phyloP scores from a whole-genome alignment of 1,140 invertebrate genomes.

The Pemphigus obesinymphae region DNA sequence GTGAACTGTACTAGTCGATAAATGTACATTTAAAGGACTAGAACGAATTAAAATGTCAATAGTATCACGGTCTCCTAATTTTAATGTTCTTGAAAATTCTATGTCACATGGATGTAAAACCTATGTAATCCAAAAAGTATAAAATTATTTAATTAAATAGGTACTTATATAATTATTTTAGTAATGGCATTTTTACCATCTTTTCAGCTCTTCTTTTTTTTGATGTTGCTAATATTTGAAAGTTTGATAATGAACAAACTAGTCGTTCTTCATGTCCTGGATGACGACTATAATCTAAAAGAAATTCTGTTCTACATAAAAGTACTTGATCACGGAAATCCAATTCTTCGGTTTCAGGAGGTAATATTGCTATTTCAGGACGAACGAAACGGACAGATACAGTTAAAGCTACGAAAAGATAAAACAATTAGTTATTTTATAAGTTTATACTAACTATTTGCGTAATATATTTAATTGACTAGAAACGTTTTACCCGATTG shows the following conservation, averaged over 20 bases:
- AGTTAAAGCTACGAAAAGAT: constrained; percentile 55
- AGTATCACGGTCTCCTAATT: constrained; percentile 59
- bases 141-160: no score
- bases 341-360: constrained; percentile 55
- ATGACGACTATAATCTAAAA: constrained; percentile 68
- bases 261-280: constrained; percentile 59
- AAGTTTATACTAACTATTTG: neutral
- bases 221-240: constrained; percentile 61
- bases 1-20: constrained; percentile 69
- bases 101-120: constrained; percentile 67
- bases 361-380: constrained; percentile 71
- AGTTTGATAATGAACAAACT: constrained; percentile 60
- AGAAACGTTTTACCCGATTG: constrained; percentile 5
- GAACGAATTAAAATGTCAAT: constrained; percentile 57
- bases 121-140: constrained; percentile 44
- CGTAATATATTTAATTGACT: neutral
- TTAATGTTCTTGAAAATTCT: constrained; percentile 62
- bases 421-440: neutral
- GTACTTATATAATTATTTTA: neutral
- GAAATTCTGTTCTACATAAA: constrained; percentile 67
- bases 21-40: constrained; percentile 65
- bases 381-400: constrained; percentile 67
- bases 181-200: neutral
- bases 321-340: constrained; percentile 53
- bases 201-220: constrained; percentile 43